phyloP scores from a whole-genome alignment of 1,140 invertebrate species.

The Mactra quadrangularis region DNA sequence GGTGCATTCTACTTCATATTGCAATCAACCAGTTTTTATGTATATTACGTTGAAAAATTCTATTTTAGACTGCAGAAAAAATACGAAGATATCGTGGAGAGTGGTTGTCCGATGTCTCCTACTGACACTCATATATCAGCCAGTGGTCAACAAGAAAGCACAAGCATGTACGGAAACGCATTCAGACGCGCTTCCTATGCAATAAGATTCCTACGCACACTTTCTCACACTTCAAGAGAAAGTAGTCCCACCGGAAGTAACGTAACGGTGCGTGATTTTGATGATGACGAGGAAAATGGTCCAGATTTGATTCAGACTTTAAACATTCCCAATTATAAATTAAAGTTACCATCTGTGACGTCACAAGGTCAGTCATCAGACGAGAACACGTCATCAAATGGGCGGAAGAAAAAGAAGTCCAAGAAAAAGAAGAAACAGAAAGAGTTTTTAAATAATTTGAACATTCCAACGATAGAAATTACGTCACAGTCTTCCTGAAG shows the following conservation, averaged over 20 bases:
- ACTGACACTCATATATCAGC: conserved; percentile 68
- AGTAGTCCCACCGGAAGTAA: conserved; percentile 40
- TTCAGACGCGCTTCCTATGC: conserved; percentile 72
- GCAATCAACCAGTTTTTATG: no score
- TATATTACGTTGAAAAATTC: no score
- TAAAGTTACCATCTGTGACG: not conserved
- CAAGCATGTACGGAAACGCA: conserved; percentile 77
- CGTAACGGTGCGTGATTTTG: not conserved
- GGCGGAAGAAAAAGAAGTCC: not conserved
- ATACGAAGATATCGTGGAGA: conserved; percentile 55
- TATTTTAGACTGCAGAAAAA: conserved; percentile 68
- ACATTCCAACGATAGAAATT: conserved; percentile 47
- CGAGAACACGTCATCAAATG: not conserved
- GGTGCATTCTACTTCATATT: no score
- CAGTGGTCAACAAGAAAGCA: conserved; percentile 69
- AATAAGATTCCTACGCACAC: conserved; percentile 63
- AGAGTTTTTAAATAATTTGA: not conserved
- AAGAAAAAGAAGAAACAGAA: conserved; percentile 38
- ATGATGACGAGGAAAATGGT: not conserved
- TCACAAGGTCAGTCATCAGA: not conserved
- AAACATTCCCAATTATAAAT: not conserved
- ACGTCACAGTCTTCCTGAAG: conserved; percentile 5
- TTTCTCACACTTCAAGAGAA: conserved; percentile 53
- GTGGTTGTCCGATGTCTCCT: conserved; percentile 64
- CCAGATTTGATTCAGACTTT: conserved; percentile 3